Evolutionary conservation across 2,113 vertebrate species (phyloP), one percentile per base, ranked within the genome.

Genomic region (Heliornis fulica): DNA sequence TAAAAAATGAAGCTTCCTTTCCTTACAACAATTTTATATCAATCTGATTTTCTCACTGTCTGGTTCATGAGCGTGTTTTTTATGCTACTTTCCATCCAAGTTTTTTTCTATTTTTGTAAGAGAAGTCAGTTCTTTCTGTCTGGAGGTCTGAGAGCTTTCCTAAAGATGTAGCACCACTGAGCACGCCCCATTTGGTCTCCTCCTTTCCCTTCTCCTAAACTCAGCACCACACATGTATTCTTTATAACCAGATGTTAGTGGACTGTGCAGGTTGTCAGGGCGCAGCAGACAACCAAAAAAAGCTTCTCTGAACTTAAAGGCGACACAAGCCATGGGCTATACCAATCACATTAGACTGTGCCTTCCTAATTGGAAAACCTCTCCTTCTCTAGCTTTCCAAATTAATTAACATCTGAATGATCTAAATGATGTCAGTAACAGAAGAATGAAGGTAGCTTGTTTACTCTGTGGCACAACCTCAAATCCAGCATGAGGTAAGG

Each of bases 331-430:
- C 65, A 89, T 7, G 13, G 87, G 84, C 61, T 77, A 69, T 48
- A 82, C 53, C 57, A 48, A 83, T 93, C 68, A 59, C 34, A 40
- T 77, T 56, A 86, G 87, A 78, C 43, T 83, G 59, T 21, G 32
- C 82, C 46, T 88, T 81, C 76, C 59, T 83, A 91, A 91, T 59
- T 16, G 70, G 71, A 88, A 94, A 92, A 83, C 43, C 31, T 83
- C 71, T 77, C 59, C 25, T n/a, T 81, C 81, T 78, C 79, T 20
- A 51, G 63, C 79, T 74, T 74, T 88, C 90, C 36, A 34, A 54
- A 78, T 43, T 86, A 87, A 96, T 96, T 94, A 90, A 34, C 29
- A 34, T 94, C 94, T 69, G 78, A 59, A 38, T 60, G 64, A 56
- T 72, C 71, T 77, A 83, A 85, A 66, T 50, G 15, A 87, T 96